These are phyloP conservation scores for Oreochromis mossambicus DNA, from an alignment of 2,797 vertebrate genomes.

Conservation along the genomic window DNA sequence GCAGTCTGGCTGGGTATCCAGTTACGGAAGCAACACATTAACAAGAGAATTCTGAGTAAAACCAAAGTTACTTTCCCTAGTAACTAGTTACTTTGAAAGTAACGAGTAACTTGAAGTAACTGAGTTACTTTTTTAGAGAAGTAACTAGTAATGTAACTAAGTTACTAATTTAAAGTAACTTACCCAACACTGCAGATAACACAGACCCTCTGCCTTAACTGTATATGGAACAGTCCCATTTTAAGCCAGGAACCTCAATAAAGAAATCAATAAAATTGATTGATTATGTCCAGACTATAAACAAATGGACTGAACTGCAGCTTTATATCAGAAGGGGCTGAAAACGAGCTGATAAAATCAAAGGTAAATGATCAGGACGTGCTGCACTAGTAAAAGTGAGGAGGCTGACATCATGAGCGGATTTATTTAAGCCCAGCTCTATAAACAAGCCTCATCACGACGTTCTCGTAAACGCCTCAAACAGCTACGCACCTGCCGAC, in stretches of 20 bases:
- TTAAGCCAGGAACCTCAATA: background rate
- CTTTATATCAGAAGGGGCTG: background rate
- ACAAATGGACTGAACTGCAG: background rate
- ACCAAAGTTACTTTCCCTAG: too few relatives aligned
- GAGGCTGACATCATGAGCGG: background rate
- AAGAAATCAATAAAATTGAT: background rate
- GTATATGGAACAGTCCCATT: background rate
- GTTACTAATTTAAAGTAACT: too few relatives aligned
- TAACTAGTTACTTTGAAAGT: too few relatives aligned
- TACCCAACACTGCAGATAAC: too few relatives aligned
- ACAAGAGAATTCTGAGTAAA: too few relatives aligned
- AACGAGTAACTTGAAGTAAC: too few relatives aligned
- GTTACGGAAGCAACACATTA: too few relatives aligned
- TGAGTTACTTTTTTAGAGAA: too few relatives aligned
- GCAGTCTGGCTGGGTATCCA: too few relatives aligned
- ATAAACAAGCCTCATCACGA: background rate
- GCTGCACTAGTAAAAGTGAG: background rate
- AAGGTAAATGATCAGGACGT: background rate
- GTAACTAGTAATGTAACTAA: too few relatives aligned
- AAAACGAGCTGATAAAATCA: background rate
- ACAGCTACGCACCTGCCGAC: background rate
- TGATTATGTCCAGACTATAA: background rate
- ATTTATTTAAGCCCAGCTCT: background rate
- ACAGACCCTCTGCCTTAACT: background rate
- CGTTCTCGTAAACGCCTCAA: background rate